Base-by-base conservation (phyloP, 2,113 vertebrate species). In the Mesocricetus auratus region DNA sequence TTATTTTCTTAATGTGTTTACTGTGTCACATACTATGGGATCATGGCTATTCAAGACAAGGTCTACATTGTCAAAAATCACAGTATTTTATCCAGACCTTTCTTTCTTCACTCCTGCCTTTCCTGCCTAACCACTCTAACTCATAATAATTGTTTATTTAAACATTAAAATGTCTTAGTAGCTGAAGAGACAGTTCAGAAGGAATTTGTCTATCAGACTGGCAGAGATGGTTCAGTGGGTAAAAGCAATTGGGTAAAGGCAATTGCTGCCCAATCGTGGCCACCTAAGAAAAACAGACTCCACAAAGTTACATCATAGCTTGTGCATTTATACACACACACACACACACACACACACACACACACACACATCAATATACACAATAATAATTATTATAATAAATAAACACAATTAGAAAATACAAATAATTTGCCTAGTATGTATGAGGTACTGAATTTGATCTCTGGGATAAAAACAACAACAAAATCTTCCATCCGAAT, bases 21-120 rank as follows among this genome's bases (percentile, higher is more conserved):
- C 66, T 91, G 26, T 79, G 31, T 50, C 31, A 50, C 22, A 60
- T 71, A 42, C 56, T 39, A 58, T 39, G 33, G 26, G 79, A 62
- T 42, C 19, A 71, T 13, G 16, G 45, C 22, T 69, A 78, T 31
- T 94, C 47, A 74, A 92, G 86, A 93, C 53, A 68, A 96, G 93
- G 42, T 47, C 62, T 58, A 8, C 24, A 15, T 83, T 21, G 50
- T 17, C 33, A 69, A 29, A 62, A 64, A 90, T 13, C 33, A 85
- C 17, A 21, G 7, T 68, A 79, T 75, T 95, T 83, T 31, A 95
- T 24, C 47, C 68, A 77, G 16, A 22, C 6, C 66, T 58, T 81
- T 85, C n/a, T 36, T n/a, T 73, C 26, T 56, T 89, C 88, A 29
- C 24, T 86, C 45, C 47, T 73, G 53, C 68, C 94, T 53, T 64